These are phyloP conservation scores for Nineta flava DNA, from an alignment of 2,888 invertebrate species.

Conservation along the genomic window DNA sequence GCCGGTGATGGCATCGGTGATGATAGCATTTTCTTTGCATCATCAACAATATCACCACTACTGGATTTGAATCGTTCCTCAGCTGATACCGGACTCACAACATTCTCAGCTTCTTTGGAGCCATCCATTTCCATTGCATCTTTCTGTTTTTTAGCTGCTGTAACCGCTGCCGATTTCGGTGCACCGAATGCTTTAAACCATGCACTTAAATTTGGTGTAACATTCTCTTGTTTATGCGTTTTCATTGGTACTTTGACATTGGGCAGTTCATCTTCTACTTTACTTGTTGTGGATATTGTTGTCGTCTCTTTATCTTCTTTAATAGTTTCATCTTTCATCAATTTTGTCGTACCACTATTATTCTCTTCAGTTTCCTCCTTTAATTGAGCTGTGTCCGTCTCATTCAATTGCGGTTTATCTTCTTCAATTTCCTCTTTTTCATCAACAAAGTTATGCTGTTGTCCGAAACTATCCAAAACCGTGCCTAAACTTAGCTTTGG, in stretches of 20 bases:
- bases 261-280: slow-evolving; percentile 16
- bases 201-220: slow-evolving; percentile 74
- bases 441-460: slow-evolving; percentile 46
- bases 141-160: slow-evolving; percentile 19
- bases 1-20: slow-evolving; percentile 18
- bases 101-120: neutral
- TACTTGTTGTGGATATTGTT: slow-evolving; percentile 20
- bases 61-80: neutral
- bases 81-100: neutral
- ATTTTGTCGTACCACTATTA: slow-evolving; percentile 16
- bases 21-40: slow-evolving; percentile 12
- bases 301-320: slow-evolving; percentile 16
- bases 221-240: slow-evolving; percentile 41
- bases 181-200: slow-evolving; percentile 89
- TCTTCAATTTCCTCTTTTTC: slow-evolving; percentile 19
- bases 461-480: slow-evolving; percentile 59
- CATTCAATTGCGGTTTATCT: slow-evolving; percentile 26
- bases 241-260: slow-evolving; percentile 17
- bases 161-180: slow-evolving; percentile 52
- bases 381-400: slow-evolving; percentile 16
- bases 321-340: slow-evolving; percentile 16
- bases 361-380: slow-evolving; percentile 15
- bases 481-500: slow-evolving; percentile 75
- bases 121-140: neutral
- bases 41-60: slow-evolving; percentile 6